Percentiles rank a stretch among this genome's conserved stretches.
These are phyloP conservation scores for Autographa pulchrina DNA, from an alignment of 2,888 invertebrate genomes.

Conservation along the genomic window DNA sequence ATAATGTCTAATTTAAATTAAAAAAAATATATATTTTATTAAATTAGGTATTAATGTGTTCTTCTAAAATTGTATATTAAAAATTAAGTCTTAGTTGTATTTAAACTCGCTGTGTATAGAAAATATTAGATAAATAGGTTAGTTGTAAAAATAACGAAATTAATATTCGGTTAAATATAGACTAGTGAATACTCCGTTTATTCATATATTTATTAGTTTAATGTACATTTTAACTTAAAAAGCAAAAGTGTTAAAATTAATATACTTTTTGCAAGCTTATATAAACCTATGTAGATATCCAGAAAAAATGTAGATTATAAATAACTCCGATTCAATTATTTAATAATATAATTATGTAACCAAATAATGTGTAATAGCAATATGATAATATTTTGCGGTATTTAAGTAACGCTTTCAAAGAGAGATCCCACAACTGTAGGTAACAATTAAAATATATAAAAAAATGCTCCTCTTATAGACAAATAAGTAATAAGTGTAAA, in stretches of 20 bases:
- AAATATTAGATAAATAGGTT: slow-evolving; percentile 28
- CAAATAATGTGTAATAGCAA: neutral
- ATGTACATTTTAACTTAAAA: slow-evolving; percentile 20
- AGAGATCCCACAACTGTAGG: no score
- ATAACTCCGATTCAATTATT: slow-evolving; percentile 4
- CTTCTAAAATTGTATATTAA: neutral
- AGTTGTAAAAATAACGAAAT: slow-evolving; percentile 33
- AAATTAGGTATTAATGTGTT: neutral
- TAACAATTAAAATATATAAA: no score
- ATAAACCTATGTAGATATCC: neutral
- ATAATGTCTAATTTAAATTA: slow-evolving; percentile 14
- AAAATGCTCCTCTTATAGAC: no score
- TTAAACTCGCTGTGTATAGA: slow-evolving; percentile 19
- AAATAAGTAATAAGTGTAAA: no score
- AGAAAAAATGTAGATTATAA: neutral
- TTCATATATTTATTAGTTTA: slow-evolving; percentile 14
- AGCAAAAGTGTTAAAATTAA: neutral
- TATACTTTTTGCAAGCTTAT: neutral
- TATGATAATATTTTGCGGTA: neutral
- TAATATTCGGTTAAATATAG: slow-evolving; percentile 16
- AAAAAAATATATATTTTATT: neutral
- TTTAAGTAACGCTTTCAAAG: neutral
- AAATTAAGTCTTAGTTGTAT: neutral
- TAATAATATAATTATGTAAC: neutral
- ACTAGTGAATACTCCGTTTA: slow-evolving; percentile 24